phyloP scores from a whole-genome alignment of 2,113 vertebrate species.

The Scomber scombrus region DNA sequence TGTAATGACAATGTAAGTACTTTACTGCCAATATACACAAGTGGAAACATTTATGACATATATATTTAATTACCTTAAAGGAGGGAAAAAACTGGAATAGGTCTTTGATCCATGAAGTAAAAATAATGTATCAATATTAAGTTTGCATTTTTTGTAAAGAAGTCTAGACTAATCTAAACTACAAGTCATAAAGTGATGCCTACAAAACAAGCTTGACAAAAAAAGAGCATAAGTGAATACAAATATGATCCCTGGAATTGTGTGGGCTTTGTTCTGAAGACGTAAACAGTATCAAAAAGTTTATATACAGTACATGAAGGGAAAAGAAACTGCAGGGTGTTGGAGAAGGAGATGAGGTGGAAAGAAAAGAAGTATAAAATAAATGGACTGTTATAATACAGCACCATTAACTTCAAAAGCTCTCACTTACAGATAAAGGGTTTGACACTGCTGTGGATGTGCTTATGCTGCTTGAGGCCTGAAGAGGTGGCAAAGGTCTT shows the following conservation, averaged over 20 bases:
- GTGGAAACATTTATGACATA: background rate
- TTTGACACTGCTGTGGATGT: conserved; percentile 99
- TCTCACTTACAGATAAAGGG: conserved; percentile 99
- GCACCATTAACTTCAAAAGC: conserved; percentile 46
- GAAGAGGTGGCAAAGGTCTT: conserved; percentile 99
- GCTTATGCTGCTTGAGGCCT: conserved; percentile 99
- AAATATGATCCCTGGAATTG: background rate
- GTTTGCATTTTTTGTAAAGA: background rate
- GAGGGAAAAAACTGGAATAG: background rate
- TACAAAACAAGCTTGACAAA: background rate
- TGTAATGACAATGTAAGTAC: background rate
- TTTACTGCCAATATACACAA: conserved; percentile 9
- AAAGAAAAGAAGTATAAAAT: conserved; percentile 30
- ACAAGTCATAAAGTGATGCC: background rate
- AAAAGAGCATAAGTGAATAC: background rate
- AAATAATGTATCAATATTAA: background rate
- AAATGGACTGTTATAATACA: conserved; percentile 9
- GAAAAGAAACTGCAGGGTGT: background rate
- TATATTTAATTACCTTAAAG: background rate
- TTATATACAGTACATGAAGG: background rate
- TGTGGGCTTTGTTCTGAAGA: background rate
- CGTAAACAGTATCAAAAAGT: background rate
- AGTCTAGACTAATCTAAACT: background rate
- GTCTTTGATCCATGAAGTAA: background rate
- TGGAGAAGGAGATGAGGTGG: conserved; percentile 14